These are phyloP conservation scores for Turritopsis dohrnii DNA, from an alignment of 30 jellyfish, hydroid and myxozoan species.

Conservation along the genomic window DNA sequence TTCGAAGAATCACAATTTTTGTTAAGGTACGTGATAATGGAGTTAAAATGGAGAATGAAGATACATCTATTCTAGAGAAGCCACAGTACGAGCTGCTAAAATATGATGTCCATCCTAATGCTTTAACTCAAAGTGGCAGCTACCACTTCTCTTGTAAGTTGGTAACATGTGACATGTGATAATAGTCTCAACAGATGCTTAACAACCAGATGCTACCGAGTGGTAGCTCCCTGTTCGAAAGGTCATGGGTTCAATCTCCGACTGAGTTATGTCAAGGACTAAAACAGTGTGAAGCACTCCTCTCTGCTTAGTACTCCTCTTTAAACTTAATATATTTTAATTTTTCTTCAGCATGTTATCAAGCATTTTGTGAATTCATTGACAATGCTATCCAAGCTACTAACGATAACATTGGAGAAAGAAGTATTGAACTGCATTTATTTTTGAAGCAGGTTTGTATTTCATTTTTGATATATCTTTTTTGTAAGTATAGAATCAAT, in stretches of 20 bases:
- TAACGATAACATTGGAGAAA: not conserved
- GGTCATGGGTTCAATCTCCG: no score
- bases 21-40: conserved; percentile 3
- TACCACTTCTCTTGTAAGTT: conserved; percentile 27
- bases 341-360: conserved; percentile 13
- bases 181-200: no score
- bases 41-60: not conserved
- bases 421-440: not conserved
- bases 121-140: conserved; percentile 33
- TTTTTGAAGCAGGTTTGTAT: conserved; percentile 17
- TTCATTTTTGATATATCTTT: not conserved
- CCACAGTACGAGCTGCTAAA: conserved; percentile 24
- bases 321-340: no score
- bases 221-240: no score
- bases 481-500: no score
- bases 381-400: conserved; percentile 31
- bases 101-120: conserved; percentile 35
- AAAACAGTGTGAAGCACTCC: no score
- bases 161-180: not conserved
- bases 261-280: no score
- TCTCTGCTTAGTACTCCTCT: no score
- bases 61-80: conserved; percentile 11
- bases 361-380: conserved; percentile 26
- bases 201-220: no score
- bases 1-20: no score